phyloP scores from a whole-genome alignment of 2,113 vertebrate species.

The Suncus etruscus region DNA sequence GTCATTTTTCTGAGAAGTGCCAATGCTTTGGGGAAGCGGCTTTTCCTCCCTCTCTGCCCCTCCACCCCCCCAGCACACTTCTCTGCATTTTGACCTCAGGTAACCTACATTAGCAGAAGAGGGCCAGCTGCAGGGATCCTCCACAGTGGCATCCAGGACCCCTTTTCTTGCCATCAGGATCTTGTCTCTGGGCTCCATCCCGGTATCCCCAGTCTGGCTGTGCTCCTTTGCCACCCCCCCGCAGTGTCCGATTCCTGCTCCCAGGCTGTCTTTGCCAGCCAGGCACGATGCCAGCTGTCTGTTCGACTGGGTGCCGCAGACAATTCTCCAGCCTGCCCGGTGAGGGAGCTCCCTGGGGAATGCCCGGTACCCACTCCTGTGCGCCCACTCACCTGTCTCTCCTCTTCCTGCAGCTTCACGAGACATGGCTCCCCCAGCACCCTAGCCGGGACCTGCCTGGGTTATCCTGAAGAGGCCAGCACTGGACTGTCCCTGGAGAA shows the following conservation, averaged over 20 bases:
- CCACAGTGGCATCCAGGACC: not conserved
- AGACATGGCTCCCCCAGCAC: constrained; percentile 62
- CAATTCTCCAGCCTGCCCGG: constrained; percentile 75
- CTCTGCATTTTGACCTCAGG: constrained; percentile 78
- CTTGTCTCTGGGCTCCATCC: constrained; percentile 2
- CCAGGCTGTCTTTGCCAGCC: constrained; percentile 76
- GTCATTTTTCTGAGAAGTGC: constrained; percentile 84
- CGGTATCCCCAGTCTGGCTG: constrained; percentile 49
- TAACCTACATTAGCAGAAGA: constrained; percentile 73
- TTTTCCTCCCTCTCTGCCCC: constrained; percentile 54
- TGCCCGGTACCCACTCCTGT: constrained; percentile 71
- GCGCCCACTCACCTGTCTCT: constrained; percentile 78
- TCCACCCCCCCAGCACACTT: not conserved
- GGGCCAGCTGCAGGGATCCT: constrained; percentile 62
- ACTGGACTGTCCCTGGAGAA: constrained; percentile 64
- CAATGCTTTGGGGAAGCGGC: constrained; percentile 78
- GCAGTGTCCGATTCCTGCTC: constrained; percentile 77
- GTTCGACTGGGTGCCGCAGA: constrained; percentile 77
- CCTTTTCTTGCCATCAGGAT: constrained; percentile 36
- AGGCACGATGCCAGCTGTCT: constrained; percentile 80
- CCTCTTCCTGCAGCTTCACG: constrained; percentile 74
- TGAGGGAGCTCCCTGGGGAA: constrained; percentile 82
- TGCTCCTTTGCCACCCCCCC: constrained; percentile 63
- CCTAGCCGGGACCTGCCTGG: constrained; percentile 52
- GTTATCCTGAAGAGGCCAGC: constrained; percentile 59